Evolutionary conservation across 2,797 vertebrate genomes (phyloP).

Genomic region (Perodicticus potto): DNA sequence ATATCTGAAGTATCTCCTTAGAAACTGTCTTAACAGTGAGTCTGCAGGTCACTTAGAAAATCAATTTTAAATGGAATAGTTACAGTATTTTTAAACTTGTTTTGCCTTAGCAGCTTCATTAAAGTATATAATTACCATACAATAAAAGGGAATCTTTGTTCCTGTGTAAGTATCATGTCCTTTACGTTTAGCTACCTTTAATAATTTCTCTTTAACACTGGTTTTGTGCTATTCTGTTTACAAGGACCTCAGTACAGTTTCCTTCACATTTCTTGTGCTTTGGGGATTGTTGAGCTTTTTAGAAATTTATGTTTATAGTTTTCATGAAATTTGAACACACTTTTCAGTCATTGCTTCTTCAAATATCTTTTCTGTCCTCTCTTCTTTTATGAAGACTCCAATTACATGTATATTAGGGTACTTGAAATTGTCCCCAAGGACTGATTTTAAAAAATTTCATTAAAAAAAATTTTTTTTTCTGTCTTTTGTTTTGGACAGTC

Average conservation of each 20-base stretch:
- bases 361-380: not conserved
- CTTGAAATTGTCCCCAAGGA: not conserved
- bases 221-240: not conserved
- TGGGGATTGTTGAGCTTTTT: not conserved
- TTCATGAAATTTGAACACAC: conserved; percentile 44
- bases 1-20: not conserved
- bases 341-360: not conserved
- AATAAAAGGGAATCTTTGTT: not conserved
- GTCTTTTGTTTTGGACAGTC: conserved; percentile 11
- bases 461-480: not conserved
- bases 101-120: not conserved
- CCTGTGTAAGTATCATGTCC: not conserved
- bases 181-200: not conserved
- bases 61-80: not conserved
- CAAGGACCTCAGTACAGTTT: not conserved
- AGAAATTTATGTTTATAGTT: not conserved
- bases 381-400: not conserved
- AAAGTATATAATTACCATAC: not conserved
- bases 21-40: not conserved
- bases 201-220: not conserved
- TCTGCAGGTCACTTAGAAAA: not conserved
- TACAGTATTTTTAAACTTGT: not conserved
- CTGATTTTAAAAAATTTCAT: too few relatives aligned
- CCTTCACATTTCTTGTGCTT: conserved; percentile 3
- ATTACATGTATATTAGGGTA: not conserved